Evolutionary conservation across 35 echinoderm and acorn worm genomes (phyloP), one percentile per base, ranked within the genome.

Genomic region (Strongylocentrotus purpuratus): DNA sequence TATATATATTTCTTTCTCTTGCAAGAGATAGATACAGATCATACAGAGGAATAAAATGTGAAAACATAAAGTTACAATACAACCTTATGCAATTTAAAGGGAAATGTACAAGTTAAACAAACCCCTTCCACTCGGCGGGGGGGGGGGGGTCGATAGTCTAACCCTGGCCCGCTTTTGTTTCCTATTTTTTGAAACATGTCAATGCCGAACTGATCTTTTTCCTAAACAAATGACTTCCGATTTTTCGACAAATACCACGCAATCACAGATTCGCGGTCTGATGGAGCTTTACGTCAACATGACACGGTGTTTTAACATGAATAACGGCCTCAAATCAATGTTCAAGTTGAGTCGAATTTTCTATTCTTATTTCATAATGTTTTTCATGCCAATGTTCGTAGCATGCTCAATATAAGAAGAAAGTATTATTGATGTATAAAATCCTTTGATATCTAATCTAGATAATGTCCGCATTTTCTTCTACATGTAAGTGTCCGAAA

Each of bases 101-200:
- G 65, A 78, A 22, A 28, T 78, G 20, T 78, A 7, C 7, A 78
- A 78, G 25, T 55, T 55, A 12, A 55, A 15, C 65, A 5, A 78
- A 28, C 4, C 28, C 20, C n/a, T 78, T 78, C 5, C 28, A 7
- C 25, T 28, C n/a, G 20, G 65, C 4, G n/a, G 7, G 52, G 11
- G 10, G 11, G 10, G 11, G 11, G 17, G 52, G 10, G 52, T 22
- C 28, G 65, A 78, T 28, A 78, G 65, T 78, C 25, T 78, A 78
- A 78, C 65, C 65, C 20, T 78, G 65, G 28, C 65, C 65, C 22
- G 22, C 65, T 78, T 78, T 78, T 78, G 65, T 28, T 78, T 78
- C 65, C 65, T 78, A 78, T 78, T 78, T 78, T 78, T 78, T 78
- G 65, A n/a, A 78, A 78, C 65, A 22, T 78, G 65, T 78, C 65